A percentile compares a stretch with the other conserved stretches of the same genome.
These are phyloP conservation scores for Megathymus violae DNA, from an alignment of 1,140 invertebrate species.

Conservation along the genomic window DNA sequence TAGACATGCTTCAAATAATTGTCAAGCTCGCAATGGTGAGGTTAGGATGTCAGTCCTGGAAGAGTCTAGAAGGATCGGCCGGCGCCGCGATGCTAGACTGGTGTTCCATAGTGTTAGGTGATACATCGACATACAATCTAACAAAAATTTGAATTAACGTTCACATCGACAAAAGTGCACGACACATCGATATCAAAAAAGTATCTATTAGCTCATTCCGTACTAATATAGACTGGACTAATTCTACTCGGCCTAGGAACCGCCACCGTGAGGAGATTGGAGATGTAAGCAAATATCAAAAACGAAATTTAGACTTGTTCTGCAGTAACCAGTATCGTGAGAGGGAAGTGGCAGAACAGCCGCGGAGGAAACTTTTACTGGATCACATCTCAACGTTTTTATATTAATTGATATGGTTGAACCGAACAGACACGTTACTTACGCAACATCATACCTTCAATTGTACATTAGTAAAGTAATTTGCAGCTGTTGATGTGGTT, in stretches of 20 bases:
- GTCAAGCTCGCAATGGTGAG: slow-evolving; percentile 80
- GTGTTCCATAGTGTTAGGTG: slow-evolving; percentile 75
- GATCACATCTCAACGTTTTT: background rate
- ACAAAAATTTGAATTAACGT: slow-evolving; percentile 76
- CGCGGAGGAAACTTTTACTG: slow-evolving; percentile 65
- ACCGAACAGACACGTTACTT: too few species aligned
- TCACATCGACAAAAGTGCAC: slow-evolving; percentile 81
- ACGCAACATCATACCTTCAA: too few species aligned
- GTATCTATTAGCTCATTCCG: slow-evolving; percentile 81
- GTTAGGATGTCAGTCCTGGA: slow-evolving; percentile 76
- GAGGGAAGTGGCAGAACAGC: slow-evolving; percentile 67
- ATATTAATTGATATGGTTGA: too few species aligned
- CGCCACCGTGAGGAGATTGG: slow-evolving; percentile 75
- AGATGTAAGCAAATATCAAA: slow-evolving; percentile 82
- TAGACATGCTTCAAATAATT: slow-evolving; percentile 81
- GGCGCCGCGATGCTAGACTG: slow-evolving; percentile 55
- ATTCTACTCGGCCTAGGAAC: slow-evolving; percentile 79
- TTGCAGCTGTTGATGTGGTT: too few species aligned
- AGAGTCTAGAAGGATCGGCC: slow-evolving; percentile 69
- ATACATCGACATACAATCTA: slow-evolving; percentile 82
- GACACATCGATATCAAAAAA: slow-evolving; percentile 78
- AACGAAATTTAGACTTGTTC: slow-evolving; percentile 84
- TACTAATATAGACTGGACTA: slow-evolving; percentile 71
- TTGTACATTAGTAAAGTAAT: too few species aligned
- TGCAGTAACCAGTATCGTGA: slow-evolving; percentile 64